Evolutionary conservation across 2,113 vertebrate genomes (phyloP).

Genomic region (Hoplias malabaricus): DNA sequence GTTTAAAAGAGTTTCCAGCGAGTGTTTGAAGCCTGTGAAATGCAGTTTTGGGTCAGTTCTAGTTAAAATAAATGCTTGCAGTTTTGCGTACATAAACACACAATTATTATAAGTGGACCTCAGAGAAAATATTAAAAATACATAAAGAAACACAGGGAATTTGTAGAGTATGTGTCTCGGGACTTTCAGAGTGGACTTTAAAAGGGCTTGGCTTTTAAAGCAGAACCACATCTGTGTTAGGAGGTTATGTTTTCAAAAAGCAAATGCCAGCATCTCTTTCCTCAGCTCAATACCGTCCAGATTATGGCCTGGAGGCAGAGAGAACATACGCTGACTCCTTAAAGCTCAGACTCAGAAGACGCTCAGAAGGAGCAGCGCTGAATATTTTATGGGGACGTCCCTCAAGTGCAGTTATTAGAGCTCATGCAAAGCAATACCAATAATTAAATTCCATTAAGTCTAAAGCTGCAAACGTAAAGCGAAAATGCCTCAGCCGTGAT

Average conservation of each 20-base stretch:
- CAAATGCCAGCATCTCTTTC: not conserved
- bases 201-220: not conserved
- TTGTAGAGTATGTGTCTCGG: not conserved
- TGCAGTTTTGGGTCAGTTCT: too few species aligned
- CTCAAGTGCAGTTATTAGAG: conserved; percentile 24
- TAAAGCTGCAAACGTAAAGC: not conserved
- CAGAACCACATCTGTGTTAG: conserved; percentile 2
- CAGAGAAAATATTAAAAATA: not conserved
- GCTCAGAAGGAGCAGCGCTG: conserved; percentile 4
- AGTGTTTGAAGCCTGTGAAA: too few species aligned
- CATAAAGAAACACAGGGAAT: not conserved
- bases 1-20: too few species aligned
- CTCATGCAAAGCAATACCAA: not conserved
- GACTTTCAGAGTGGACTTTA: too few species aligned
- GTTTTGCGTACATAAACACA: not conserved
- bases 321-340: conserved; percentile 19
- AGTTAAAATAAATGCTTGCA: not conserved
- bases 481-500: not conserved
- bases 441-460: conserved; percentile 4
- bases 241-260: not conserved
- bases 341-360: conserved; percentile 7
- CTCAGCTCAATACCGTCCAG: not conserved
- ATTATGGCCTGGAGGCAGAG: conserved; percentile 1
- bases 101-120: not conserved
- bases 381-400: conserved; percentile 16